A percentile compares a stretch with the other conserved stretches of the same genome.
Conservation (phyloP, 2,888 invertebrate genomes). For the Platycheirus rosarum region DNA sequence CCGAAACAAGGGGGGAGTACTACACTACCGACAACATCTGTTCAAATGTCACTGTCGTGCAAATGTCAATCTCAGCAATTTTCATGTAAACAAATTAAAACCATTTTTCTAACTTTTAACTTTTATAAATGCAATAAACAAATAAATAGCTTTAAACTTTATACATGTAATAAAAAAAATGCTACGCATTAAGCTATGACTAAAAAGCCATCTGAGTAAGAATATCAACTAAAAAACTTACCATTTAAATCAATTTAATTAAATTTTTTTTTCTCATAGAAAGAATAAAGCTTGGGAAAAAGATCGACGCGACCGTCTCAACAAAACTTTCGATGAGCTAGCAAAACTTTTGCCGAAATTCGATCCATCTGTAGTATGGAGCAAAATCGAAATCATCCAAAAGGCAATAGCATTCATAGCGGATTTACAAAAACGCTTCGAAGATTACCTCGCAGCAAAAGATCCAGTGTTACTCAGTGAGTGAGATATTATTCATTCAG, state of each 20-base stretch:
- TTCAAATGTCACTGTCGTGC: slow-evolving; percentile 1
- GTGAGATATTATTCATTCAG: slow-evolving; percentile 17
- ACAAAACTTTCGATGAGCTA: slow-evolving; percentile 80
- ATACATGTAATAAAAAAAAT: slow-evolving; percentile 23
- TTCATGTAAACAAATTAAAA: slow-evolving; percentile 60
- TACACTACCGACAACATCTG: slow-evolving; percentile 41
- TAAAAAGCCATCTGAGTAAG: slow-evolving; percentile 75
- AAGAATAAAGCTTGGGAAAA: slow-evolving; percentile 85
- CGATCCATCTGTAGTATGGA: slow-evolving; percentile 80
- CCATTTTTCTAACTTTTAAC: not conserved
- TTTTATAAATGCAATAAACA: slow-evolving; percentile 2
- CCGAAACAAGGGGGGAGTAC: not conserved
- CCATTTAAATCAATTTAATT: not conserved
- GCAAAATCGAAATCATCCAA: slow-evolving; percentile 82
- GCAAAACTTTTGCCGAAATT: slow-evolving; percentile 79
- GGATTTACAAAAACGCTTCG: slow-evolving; percentile 81
- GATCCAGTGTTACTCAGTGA: slow-evolving; percentile 74
- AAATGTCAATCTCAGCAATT: slow-evolving; percentile 12
- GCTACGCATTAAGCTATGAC: slow-evolving; percentile 70
- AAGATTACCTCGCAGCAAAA: slow-evolving; percentile 76
- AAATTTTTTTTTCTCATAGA: slow-evolving; percentile 35
- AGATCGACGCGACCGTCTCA: slow-evolving; percentile 85
- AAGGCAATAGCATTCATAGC: slow-evolving; percentile 81
- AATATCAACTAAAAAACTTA: not conserved
- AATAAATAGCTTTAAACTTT: slow-evolving; percentile 17